Evolutionary conservation across 2,797 vertebrate species (phyloP), one percentile per base, ranked within the genome.

Genomic region (Channa striata): DNA sequence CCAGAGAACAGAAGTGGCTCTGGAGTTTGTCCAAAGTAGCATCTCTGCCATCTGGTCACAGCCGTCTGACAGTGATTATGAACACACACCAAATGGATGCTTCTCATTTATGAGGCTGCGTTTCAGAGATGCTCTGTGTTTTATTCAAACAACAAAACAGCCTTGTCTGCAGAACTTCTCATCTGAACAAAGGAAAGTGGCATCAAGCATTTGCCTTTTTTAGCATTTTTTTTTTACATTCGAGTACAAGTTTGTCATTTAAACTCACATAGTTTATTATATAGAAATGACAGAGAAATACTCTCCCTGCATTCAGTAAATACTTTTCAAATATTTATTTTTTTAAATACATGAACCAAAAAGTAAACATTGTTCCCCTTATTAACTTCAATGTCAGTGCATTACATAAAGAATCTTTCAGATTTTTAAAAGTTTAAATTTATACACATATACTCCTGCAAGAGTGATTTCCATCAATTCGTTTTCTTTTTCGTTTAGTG

Each of bases 11-110:
- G 77, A 81, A 83, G 82, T 83, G 80, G 72, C 81, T 85, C 70
- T 90, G 89, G 90, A 87, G 76, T 77, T 68, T 80, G 82, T 89
- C 91, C 87, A 92, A 82, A 72, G 77, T 67, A 78, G 80, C 82
- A 77, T 87, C 75, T 61, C 53, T 85, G 90, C 91, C 91, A 92
- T 93, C 93, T 93, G 91, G 82, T 87, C 84, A 84, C 72, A 88
- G 80, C 82, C 81, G 75, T 74, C 83, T 85, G 80, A 87, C 77
- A 80, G 82, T 80, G 69, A 88, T 85, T 87, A 84, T 61, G 69
- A 81, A 74, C 80, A 80, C 67, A 76, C 70, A 85, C 81, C 74
- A 78, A 86, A 89, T 77, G 64, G 74, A 84, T 61, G 69, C 53
- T 56, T 77, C 66, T 80, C 54, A 52, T 89, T 87, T 74, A 74